These are phyloP conservation scores for Periophthalmus magnuspinnatus DNA, from an alignment of 2,797 vertebrate species.

Conservation along the genomic window DNA sequence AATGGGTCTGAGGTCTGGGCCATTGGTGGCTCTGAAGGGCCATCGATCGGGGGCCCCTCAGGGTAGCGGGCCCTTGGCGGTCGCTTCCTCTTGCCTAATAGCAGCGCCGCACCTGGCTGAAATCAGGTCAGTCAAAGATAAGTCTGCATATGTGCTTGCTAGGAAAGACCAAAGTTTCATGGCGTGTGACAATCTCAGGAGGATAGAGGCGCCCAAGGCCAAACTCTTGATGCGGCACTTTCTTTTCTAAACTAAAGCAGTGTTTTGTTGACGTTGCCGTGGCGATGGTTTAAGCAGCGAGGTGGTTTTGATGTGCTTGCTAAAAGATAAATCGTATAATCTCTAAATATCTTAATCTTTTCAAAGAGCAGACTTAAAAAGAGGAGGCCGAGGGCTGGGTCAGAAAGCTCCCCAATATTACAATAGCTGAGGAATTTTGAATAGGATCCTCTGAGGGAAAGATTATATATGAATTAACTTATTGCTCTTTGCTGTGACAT, in stretches of 20 bases:
- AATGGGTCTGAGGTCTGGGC: too few relatives aligned
- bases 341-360: slow-evolving; percentile 21
- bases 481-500: slow-evolving; percentile 7
- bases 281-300: slow-evolving; percentile 6
- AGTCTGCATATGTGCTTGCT: slow-evolving; percentile 35
- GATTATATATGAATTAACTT: slow-evolving; percentile 11
- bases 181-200: slow-evolving; percentile 39
- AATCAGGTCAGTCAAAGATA: slow-evolving; percentile 21
- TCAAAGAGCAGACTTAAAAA: slow-evolving; percentile 20
- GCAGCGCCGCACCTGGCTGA: slow-evolving; percentile 9
- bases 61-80: too few relatives aligned
- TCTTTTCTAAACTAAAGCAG: slow-evolving; percentile 23
- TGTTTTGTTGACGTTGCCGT: slow-evolving; percentile 18
- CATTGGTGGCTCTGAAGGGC: too few relatives aligned
- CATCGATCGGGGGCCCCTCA: too few relatives aligned
- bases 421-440: slow-evolving; percentile 24
- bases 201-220: slow-evolving; percentile 31
- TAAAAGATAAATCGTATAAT: slow-evolving; percentile 16
- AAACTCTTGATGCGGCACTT: slow-evolving; percentile 38
- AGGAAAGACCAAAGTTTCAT: slow-evolving; percentile 3
- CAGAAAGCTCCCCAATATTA: slow-evolving; percentile 16
- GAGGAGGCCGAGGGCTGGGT: slow-evolving; percentile 26
- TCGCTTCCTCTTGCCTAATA: too few relatives aligned
- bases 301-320: slow-evolving; percentile 1
- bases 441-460: slow-evolving; percentile 13